Evolutionary conservation across 2,888 invertebrate genomes (phyloP).

Genomic region (Tenthredo scrophulariae): DNA sequence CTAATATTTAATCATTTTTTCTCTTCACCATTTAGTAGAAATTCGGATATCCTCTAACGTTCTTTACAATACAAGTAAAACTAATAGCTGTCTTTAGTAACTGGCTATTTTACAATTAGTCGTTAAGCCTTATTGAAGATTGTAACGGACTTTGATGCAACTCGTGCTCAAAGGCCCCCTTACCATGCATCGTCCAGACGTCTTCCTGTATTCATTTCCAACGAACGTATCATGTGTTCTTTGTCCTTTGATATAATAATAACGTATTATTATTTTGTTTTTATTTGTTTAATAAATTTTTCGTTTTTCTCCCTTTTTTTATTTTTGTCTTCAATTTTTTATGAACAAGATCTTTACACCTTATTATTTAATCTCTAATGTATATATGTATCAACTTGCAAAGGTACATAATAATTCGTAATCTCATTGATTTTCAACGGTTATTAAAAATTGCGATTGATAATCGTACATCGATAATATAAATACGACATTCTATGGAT

Average conservation of each 20-base stretch:
- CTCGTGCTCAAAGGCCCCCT: constrained; percentile 31
- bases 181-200: neutral
- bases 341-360: neutral
- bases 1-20: neutral
- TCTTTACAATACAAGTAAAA: neutral
- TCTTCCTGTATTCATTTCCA: neutral
- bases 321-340: neutral
- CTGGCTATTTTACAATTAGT: constrained; percentile 15
- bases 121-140: constrained; percentile 15
- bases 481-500: neutral
- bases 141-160: constrained; percentile 2
- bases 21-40: neutral
- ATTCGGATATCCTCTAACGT: neutral
- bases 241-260: neutral
- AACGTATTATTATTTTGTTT: neutral
- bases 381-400: neutral
- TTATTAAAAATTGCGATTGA: neutral
- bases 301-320: neutral
- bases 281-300: neutral
- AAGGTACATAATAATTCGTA: neutral
- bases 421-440: neutral
- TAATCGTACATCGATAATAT: neutral
- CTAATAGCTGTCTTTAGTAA: neutral
- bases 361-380: neutral
- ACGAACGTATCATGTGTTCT: constrained; percentile 7